Base-by-base conservation (phyloP, 2,888 invertebrate species). In the Lochmaea capreae region DNA sequence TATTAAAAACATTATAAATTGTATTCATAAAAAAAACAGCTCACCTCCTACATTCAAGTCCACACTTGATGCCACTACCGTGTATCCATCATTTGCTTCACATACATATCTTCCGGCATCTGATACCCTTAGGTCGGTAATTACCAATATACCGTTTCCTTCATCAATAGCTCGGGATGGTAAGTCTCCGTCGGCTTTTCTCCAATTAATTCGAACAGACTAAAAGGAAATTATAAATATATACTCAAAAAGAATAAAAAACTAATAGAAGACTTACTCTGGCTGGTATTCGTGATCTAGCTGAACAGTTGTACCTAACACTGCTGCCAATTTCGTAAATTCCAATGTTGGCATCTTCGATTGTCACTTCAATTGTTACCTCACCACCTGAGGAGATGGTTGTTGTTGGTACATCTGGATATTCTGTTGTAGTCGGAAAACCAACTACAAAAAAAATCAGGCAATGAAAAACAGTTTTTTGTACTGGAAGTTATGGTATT, bases 81-180 rank as follows among this genome's bases (percentile, higher is more conserved):
- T 90, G 10, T 90, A 88, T 26, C 94, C 94, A 84, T 95, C 95
- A 74, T 90, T 90, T 0, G 95, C 96, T 81, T 93, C 92, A 84
- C 98, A 98, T 67, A 95, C 90, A 86, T 98, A 98, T 72, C 91
- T 90, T 58, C 98, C 98, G 46, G 95, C 94, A 85, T 98, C 98
- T 11, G 93, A 90, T 1, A 91, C 89, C 85, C 92, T 91, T 0
- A 96, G 90, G 83, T 95, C 92, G 0, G 92, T 92, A 77, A 99
- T 94, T 46, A 92, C 89, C 8, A 99, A 89, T 2, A 92, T 86
- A 43, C 98, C 98, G 46, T 86, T 86, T 39, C 87, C 85, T 79
- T 95, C 93, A 75, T 94, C 90, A 76, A 92, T 89, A 0, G 92
- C 90, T 79, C 93, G 89, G 22, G 89, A 90, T 0, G 97, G 96